Percentiles rank a stretch among this genome's conserved stretches.
phyloP scores from a whole-genome alignment of 2,113 vertebrate genomes.

The Entosphenus tridentatus region DNA sequence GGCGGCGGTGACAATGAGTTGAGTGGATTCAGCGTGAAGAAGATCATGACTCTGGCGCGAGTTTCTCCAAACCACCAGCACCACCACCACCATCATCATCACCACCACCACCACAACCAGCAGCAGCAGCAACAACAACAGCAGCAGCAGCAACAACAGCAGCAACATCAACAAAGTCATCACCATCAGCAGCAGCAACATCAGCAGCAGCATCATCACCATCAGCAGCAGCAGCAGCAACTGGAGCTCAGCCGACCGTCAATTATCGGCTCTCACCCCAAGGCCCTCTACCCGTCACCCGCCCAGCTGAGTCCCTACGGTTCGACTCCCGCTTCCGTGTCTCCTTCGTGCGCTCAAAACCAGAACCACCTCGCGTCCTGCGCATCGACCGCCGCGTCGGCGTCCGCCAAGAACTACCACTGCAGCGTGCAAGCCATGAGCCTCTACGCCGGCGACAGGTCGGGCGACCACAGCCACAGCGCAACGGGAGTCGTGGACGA shows the following conservation, averaged over 20 bases:
- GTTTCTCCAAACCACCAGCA: background rate
- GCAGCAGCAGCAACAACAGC: too few species aligned
- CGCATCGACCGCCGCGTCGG: slow-evolving; percentile 24
- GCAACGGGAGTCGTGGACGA: slow-evolving; percentile 11
- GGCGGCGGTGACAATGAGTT: slow-evolving; percentile 17
- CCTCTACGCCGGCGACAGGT: slow-evolving; percentile 30
- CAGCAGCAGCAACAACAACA: background rate
- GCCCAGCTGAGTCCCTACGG: too few species aligned
- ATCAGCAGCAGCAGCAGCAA: too few species aligned
- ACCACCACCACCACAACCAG: background rate
- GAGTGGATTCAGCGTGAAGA: slow-evolving; percentile 44
- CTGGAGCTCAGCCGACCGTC: too few species aligned
- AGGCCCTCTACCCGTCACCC: too few species aligned
- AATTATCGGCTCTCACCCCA: too few species aligned
- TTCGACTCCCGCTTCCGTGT: too few species aligned
- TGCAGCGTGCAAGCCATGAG: slow-evolving; percentile 47
- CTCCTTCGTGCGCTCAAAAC: too few species aligned
- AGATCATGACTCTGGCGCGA: slow-evolving; percentile 16
- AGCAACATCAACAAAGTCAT: too few species aligned
- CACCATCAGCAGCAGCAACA: too few species aligned
- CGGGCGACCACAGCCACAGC: slow-evolving; percentile 24
- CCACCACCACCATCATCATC: slow-evolving; percentile 3
- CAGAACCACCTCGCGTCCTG: slow-evolving; percentile 15
- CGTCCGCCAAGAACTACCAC: slow-evolving; percentile 28
- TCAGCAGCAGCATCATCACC: too few species aligned